These are phyloP conservation scores for Zaprionus inermis DNA, from an alignment of 1,140 invertebrate species.

Conservation along the genomic window DNA sequence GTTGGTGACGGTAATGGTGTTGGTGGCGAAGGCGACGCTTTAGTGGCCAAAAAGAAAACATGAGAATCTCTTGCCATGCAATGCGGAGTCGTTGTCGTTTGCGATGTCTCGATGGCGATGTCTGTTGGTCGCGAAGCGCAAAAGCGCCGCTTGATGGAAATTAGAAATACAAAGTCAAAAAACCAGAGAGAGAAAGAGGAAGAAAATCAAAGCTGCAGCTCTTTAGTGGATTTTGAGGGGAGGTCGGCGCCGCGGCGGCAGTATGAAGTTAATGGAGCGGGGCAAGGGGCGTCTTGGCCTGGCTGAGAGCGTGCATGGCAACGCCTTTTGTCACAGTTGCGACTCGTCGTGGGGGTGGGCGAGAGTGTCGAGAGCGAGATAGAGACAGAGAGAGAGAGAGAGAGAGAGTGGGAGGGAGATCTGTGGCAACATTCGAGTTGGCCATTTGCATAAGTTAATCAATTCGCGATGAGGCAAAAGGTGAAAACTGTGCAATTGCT, in stretches of 20 bases:
- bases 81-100: conserved; percentile 18
- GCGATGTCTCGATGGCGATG: conserved; percentile 19
- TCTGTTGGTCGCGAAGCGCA: conserved; percentile 34
- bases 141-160: conserved; percentile 80
- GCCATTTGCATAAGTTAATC: conserved; percentile 82
- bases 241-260: conserved; percentile 36
- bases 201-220: conserved; percentile 30
- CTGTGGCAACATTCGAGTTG: conserved; percentile 46
- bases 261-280: background rate
- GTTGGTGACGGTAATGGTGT: conserved; percentile 23
- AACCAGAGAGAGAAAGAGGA: conserved; percentile 34
- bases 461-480: conserved; percentile 81
- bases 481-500: conserved; percentile 59
- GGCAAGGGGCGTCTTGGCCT: background rate
- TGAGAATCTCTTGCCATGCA: conserved; percentile 74
- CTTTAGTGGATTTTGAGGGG: conserved; percentile 50
- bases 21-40: conserved; percentile 18
- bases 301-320: conserved; percentile 70
- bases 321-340: conserved; percentile 81
- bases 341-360: conserved; percentile 42
- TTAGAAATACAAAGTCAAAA: conserved; percentile 46
- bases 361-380: conserved; percentile 6
- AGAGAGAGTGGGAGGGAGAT: conserved; percentile 2
- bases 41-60: conserved; percentile 64
- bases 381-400: background rate